phyloP scores from a whole-genome alignment of 2,797 vertebrate genomes.

The Phataginus tricuspis region DNA sequence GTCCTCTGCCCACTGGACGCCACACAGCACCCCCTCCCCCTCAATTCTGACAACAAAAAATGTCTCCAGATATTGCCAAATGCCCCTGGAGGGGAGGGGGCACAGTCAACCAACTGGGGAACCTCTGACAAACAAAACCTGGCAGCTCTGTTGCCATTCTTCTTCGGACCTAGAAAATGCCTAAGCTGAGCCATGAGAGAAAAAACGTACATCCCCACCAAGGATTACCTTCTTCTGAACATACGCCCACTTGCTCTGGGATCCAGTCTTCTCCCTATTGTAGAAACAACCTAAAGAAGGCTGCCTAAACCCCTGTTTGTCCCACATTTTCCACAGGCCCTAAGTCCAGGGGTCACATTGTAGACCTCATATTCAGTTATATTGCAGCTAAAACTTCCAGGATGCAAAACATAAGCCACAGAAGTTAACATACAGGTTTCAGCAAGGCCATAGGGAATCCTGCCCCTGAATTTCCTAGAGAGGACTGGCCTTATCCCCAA shows the following conservation, averaged over 20 bases:
- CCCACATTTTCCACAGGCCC: neutral
- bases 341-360: neutral
- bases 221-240: neutral
- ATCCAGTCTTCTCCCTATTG: neutral
- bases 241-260: no score
- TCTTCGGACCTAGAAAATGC: neutral
- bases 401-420: neutral
- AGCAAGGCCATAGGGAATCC: neutral
- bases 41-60: neutral
- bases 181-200: neutral
- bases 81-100: neutral
- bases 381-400: neutral
- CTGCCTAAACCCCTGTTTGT: neutral
- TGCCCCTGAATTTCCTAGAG: neutral
- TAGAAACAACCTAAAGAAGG: neutral
- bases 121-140: no score
- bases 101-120: neutral
- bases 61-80: neutral
- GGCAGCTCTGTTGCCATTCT: neutral
- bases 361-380: neutral
- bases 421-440: neutral
- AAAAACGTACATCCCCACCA: neutral
- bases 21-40: neutral
- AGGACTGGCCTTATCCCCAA: neutral
- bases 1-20: neutral